Conservation (phyloP, 2,888 invertebrate species). For the Synanthedon andrenaeformis region DNA sequence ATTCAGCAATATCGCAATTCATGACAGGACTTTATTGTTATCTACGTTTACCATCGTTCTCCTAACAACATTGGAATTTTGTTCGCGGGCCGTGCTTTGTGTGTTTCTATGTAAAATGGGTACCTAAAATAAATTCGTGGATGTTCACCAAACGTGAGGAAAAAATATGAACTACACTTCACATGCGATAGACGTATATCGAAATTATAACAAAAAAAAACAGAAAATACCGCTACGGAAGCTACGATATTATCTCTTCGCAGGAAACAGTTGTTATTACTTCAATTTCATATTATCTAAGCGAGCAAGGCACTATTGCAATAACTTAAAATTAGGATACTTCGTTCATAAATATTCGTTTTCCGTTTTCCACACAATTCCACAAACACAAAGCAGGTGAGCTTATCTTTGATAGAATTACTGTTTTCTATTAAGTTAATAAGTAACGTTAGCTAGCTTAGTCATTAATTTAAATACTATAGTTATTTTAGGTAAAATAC, state of each 20-base stretch:
- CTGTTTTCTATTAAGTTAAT: neutral
- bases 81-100: conserved; percentile 13
- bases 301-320: neutral
- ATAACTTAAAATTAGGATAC: neutral
- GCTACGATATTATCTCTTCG: too few species aligned
- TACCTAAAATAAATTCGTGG: neutral
- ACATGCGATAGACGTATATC: too few species aligned
- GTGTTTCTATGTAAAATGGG: neutral
- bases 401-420: neutral
- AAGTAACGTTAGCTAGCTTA: neutral
- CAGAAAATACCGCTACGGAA: too few species aligned
- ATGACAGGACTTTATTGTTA: conserved; percentile 19
- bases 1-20: conserved; percentile 19
- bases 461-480: neutral
- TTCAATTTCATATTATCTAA: neutral
- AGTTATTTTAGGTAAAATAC: too few species aligned
- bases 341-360: neutral
- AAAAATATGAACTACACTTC: too few species aligned
- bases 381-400: neutral
- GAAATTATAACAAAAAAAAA: too few species aligned
- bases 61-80: conserved; percentile 8
- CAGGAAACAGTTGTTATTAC: neutral
- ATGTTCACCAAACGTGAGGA: neutral
- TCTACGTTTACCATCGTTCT: conserved; percentile 10
- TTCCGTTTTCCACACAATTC: neutral